phyloP scores from a whole-genome alignment of 2,113 vertebrate species.

The Arvicanthis niloticus region DNA sequence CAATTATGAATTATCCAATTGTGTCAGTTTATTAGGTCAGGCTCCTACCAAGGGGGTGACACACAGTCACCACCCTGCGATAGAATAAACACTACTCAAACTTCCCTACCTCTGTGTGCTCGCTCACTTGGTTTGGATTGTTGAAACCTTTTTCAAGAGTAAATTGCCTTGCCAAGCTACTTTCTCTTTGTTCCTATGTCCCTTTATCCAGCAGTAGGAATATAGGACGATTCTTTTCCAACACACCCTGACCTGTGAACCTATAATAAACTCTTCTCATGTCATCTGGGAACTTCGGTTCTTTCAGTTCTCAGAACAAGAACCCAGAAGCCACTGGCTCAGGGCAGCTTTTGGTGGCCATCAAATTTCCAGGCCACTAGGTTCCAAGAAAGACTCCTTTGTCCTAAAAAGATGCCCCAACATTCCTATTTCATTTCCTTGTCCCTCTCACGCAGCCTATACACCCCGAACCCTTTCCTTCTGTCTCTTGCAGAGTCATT shows the following conservation, averaged over 20 bases:
- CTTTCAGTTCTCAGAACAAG: background rate
- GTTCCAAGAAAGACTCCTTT: background rate
- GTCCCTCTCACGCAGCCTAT: background rate
- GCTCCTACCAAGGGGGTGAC: background rate
- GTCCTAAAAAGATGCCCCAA: background rate
- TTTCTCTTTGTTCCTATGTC: background rate
- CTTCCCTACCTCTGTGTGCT: background rate
- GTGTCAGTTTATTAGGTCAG: conserved; percentile 1
- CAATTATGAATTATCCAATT: background rate
- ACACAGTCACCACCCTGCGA: background rate
- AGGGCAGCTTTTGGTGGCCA: background rate
- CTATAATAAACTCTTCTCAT: background rate
- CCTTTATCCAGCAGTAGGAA: background rate
- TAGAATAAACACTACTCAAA: background rate
- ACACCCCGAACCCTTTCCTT: background rate
- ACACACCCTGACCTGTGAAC: background rate
- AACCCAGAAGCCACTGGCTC: background rate
- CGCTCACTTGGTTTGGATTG: background rate
- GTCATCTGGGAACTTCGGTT: background rate
- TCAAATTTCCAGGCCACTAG: background rate
- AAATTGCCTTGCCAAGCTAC: background rate
- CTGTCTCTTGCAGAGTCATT: background rate
- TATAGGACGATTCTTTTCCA: background rate
- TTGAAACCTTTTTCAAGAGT: background rate
- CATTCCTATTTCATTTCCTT: background rate